Evolutionary conservation across 2,888 invertebrate species (phyloP).

Genomic region (Acanthopleura granulata): DNA sequence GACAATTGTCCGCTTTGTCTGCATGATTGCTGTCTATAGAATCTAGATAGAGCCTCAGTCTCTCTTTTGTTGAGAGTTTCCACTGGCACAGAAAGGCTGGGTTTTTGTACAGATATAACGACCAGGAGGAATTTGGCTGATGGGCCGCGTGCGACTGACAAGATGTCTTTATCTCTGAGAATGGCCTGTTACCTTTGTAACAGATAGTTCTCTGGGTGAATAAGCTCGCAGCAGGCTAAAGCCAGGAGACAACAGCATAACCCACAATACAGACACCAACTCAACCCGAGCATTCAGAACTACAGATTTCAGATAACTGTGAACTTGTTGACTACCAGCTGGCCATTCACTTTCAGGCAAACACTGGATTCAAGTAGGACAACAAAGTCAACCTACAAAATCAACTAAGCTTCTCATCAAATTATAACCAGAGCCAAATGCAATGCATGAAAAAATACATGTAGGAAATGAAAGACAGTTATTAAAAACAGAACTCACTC

Average conservation of each 20-base stretch:
- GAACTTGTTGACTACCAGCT: no score
- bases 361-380: no score
- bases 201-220: conserved; percentile 11
- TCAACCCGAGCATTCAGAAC: no score
- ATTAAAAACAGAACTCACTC: no score
- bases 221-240: not conserved
- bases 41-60: not conserved
- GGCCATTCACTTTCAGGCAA: no score
- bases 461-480: no score
- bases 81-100: not conserved
- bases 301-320: no score
- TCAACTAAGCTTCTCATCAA: no score
- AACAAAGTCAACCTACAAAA: no score
- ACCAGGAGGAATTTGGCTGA: conserved; percentile 7
- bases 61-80: not conserved
- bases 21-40: not conserved
- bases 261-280: no score
- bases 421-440: no score
- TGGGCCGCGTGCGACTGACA: conserved; percentile 5
- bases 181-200: not conserved
- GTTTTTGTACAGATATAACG: not conserved
- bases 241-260: not conserved
- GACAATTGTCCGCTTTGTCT: not conserved
- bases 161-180: not conserved
- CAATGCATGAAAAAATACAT: no score